A percentile compares a stretch with the other conserved stretches of the same genome.
These are phyloP conservation scores for Drosophila athabasca DNA, from an alignment of 1,140 invertebrate species.

Conservation along the genomic window DNA sequence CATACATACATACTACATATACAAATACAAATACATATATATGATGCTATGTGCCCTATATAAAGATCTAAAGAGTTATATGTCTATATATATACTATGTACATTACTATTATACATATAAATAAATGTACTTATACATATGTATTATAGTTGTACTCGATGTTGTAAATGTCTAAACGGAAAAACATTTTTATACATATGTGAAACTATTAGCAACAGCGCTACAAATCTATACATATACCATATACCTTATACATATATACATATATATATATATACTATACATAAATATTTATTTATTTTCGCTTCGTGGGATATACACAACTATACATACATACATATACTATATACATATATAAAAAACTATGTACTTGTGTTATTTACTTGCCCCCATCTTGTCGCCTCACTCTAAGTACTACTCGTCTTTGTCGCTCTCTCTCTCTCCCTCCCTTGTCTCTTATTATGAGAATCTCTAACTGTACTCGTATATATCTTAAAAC, in stretches of 20 bases:
- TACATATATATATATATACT: constrained; percentile 40
- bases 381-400: constrained; percentile 40
- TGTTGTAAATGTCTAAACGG: constrained; percentile 68
- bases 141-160: constrained; percentile 70
- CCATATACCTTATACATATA: constrained; percentile 34
- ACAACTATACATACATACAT: constrained; percentile 19
- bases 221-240: constrained; percentile 64
- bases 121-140: constrained; percentile 51
- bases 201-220: constrained; percentile 53
- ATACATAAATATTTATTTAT: constrained; percentile 43
- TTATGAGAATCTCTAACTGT: too few species aligned
- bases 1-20: constrained; percentile 30
- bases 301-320: constrained; percentile 39
- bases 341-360: constrained; percentile 21
- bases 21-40: constrained; percentile 27
- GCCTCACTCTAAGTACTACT: neutral
- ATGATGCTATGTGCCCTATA: constrained; percentile 22
- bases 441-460: neutral
- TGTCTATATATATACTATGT: constrained; percentile 35
- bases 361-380: constrained; percentile 49
- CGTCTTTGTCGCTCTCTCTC: constrained; percentile 16
- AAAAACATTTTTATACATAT: constrained; percentile 45
- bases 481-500: constrained; percentile 7
- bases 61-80: constrained; percentile 51
- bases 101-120: constrained; percentile 49